Evolutionary conservation across 2,888 invertebrate species (phyloP), one percentile per base, ranked within the genome.

Genomic region (Eupithecia insigniata): DNA sequence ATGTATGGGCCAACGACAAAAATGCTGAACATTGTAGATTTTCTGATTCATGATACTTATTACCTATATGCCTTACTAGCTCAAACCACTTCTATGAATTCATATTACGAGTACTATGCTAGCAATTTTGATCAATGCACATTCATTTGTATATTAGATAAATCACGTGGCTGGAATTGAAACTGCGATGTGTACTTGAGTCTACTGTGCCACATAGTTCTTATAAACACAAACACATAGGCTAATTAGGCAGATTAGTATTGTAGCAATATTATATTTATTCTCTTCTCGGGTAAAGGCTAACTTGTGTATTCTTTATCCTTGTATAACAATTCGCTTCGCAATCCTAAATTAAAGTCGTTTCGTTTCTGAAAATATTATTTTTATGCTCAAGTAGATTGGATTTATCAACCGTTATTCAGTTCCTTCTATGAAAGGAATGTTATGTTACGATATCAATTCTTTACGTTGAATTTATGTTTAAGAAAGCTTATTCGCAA

Each of bases 381-480:
- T 69, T 46, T 55, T 64, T 55, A 36, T 55, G 43, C 66, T 36
- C 32, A 32, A 51, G 46, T 16, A 32, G 46, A 65, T 61, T 64
- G 36, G 36, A 36, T 64, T 64, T 39, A 64, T 64, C 64, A 64
- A 26, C n/a, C 36, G 39, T 67, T 46, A 72, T 68, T 60, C 60
- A 65, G 60, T 68, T 32, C 46, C 58, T 65, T n/a, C 14, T 51
- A 60, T 68, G 68, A 68, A 61, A 67, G 30, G 62, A 16, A 60
- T 30, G 61, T 61, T 65, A 67, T 67, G 30, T 55, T 60, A 51
- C 28, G 36, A 65, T 60, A 61, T 69, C 60, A 68, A 61, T 61
- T 70, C 46, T 26, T 55, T 68, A 51, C 34, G 18, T 62, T 64
- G 28, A 62, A 46, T 67, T 74, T 69, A 60, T 71, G 66, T 58